Evolutionary conservation across 2,113 vertebrate genomes (phyloP).

Genomic region (Chamaetylas fuelleborni): DNA sequence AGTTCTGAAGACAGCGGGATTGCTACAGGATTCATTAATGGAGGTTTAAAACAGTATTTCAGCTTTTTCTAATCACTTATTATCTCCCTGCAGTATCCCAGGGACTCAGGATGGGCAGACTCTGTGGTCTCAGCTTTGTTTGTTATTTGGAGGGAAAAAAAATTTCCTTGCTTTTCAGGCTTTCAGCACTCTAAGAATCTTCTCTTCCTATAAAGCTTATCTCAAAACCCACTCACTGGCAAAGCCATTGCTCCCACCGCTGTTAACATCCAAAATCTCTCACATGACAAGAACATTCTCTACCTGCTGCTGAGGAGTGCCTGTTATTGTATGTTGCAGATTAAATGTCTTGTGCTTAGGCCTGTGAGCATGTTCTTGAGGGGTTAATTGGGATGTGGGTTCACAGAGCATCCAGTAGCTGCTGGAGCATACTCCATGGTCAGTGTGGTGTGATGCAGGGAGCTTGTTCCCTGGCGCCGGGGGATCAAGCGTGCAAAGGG

Average conservation of each 20-base stretch:
- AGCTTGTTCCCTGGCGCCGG: neutral
- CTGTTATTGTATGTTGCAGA: neutral
- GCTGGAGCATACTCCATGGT: neutral
- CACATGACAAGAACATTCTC: neutral
- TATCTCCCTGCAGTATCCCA: neutral
- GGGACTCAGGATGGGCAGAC: neutral
- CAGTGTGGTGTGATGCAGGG: neutral
- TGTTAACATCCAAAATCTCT: neutral
- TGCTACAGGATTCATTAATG: neutral
- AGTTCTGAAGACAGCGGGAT: neutral
- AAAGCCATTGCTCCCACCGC: neutral
- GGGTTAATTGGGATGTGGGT: neutral
- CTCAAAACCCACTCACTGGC: neutral
- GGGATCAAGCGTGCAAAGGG: neutral
- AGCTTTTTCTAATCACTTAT: conserved; percentile 30
- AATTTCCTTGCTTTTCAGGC: neutral
- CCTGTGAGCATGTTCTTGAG: neutral
- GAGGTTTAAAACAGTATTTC: neutral
- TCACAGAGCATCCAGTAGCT: neutral
- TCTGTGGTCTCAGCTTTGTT: neutral
- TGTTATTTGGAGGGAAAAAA: neutral
- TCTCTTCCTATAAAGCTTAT: neutral
- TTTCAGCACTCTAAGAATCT: neutral
- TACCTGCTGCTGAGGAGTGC: neutral
- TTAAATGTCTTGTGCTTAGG: neutral